These are phyloP conservation scores for Aspidapion aeneum DNA, from an alignment of 2,888 invertebrate genomes.

Conservation along the genomic window DNA sequence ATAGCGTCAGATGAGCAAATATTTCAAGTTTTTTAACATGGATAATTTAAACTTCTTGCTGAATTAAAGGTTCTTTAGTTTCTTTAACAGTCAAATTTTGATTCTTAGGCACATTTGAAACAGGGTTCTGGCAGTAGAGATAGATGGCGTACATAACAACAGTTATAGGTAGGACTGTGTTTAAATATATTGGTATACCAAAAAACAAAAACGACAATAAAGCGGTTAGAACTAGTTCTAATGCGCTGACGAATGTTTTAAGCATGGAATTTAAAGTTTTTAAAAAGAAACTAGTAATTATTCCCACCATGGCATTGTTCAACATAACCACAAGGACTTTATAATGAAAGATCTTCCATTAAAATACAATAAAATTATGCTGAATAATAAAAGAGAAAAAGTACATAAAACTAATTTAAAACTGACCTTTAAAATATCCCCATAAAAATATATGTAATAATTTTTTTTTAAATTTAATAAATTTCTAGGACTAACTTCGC, in stretches of 20 bases:
- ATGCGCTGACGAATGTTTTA: constrained; percentile 92
- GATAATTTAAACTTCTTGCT: not conserved
- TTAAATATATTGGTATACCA: constrained; percentile 77
- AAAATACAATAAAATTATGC: constrained; percentile 64
- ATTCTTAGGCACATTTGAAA: constrained; percentile 52
- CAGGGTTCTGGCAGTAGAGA: constrained; percentile 88
- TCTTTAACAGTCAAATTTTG: not conserved
- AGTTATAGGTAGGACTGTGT: constrained; percentile 75
- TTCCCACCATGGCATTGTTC: constrained; percentile 89
- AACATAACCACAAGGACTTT: constrained; percentile 78
- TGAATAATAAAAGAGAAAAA: constrained; percentile 91
- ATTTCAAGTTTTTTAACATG: too few relatives aligned
- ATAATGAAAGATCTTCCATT: constrained; percentile 65
- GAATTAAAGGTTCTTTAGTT: not conserved
- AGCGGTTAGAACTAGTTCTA: constrained; percentile 89
- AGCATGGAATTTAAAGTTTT: constrained; percentile 91
- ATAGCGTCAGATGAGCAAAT: too few relatives aligned
- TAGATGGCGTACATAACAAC: constrained; percentile 81
- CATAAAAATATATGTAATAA: too few relatives aligned
- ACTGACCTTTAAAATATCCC: too few relatives aligned
- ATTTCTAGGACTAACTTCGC: too few relatives aligned
- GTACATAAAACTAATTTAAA: constrained; percentile 98
- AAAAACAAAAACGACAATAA: constrained; percentile 83
- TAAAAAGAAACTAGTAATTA: constrained; percentile 90
- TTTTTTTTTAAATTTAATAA: too few relatives aligned